These are phyloP conservation scores for Polypedilum pembai DNA, from an alignment of 1,140 invertebrate genomes.

Conservation along the genomic window DNA sequence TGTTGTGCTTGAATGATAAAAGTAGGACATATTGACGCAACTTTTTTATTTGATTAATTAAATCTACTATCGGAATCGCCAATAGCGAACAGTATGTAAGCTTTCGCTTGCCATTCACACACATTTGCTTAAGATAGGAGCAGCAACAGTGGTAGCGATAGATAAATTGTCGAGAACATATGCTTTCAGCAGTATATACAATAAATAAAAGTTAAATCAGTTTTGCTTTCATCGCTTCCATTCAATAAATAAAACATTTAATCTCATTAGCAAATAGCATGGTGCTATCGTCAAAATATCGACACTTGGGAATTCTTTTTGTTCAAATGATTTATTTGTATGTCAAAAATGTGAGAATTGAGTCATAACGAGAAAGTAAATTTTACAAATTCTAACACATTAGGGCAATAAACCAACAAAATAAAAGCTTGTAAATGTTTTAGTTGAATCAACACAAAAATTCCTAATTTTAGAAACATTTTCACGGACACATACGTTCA, in stretches of 20 bases:
- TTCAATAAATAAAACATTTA: slow-evolving; percentile 29
- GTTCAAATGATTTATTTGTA: too few relatives aligned
- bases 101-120: too few relatives aligned
- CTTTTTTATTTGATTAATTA: slow-evolving; percentile 11
- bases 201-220: slow-evolving; percentile 22
- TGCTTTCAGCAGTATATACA: not conserved
- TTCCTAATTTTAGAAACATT: too few relatives aligned
- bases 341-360: too few relatives aligned
- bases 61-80: not conserved
- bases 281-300: too few relatives aligned
- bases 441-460: too few relatives aligned
- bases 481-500: too few relatives aligned
- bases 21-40: slow-evolving; percentile 10
- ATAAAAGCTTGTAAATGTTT: too few relatives aligned
- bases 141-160: not conserved
- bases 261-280: slow-evolving; percentile 2
- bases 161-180: not conserved
- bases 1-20: not conserved
- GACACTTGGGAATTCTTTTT: too few relatives aligned
- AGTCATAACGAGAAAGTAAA: too few relatives aligned
- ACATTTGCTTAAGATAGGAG: not conserved
- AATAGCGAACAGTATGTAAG: not conserved
- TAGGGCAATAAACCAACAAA: too few relatives aligned
- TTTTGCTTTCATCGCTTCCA: slow-evolving; percentile 14
- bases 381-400: too few relatives aligned